Conservation (phyloP, 2,888 invertebrate genomes). For the Campopleginae sp. region DNA sequence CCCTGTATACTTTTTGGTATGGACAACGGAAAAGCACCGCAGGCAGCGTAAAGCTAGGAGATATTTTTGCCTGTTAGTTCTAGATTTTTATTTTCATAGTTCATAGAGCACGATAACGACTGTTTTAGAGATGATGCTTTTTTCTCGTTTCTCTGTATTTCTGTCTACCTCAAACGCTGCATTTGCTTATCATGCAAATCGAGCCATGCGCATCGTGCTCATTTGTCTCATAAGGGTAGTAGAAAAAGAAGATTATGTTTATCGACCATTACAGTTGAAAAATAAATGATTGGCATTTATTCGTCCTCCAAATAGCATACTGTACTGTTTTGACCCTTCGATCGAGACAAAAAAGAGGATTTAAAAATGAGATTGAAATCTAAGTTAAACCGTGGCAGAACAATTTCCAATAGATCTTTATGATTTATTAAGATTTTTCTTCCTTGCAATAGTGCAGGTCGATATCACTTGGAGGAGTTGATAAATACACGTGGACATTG, state of each 20-base stretch:
- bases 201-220: background rate
- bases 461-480: background rate
- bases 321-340: background rate
- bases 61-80: constrained; percentile 35
- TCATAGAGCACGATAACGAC: constrained; percentile 48
- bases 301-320: background rate
- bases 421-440: background rate
- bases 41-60: constrained; percentile 24
- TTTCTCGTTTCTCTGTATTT: background rate
- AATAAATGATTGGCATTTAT: background rate
- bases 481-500: constrained; percentile 30
- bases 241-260: background rate
- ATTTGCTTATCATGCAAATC: constrained; percentile 44
- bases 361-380: background rate
- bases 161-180: background rate
- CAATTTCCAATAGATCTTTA: background rate
- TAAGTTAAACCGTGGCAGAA: background rate
- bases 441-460: background rate
- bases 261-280: background rate
- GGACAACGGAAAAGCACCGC: constrained; percentile 4
- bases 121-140: constrained; percentile 34
- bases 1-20: background rate
- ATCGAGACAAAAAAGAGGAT: background rate
- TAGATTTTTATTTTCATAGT: constrained; percentile 54
- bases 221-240: background rate